Evolutionary conservation across 2,797 vertebrate species (phyloP).

Genomic region (Parambassis ranga): DNA sequence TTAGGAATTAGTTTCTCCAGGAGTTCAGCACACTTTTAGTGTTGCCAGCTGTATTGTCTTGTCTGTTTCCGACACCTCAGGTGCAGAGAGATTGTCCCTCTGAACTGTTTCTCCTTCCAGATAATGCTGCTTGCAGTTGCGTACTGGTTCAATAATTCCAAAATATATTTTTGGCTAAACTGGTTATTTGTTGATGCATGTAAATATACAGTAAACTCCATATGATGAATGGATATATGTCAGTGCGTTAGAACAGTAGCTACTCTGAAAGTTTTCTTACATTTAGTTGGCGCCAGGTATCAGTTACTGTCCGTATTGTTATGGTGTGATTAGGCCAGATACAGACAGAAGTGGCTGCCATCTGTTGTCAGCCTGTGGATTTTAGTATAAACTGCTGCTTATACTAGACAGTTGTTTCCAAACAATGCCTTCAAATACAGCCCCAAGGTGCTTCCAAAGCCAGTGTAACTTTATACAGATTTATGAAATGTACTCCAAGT

Average conservation of each 20-base stretch:
- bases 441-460: neutral
- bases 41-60: slow-evolving; percentile 6
- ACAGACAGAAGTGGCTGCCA: neutral
- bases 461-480: neutral
- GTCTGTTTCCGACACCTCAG: neutral
- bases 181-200: neutral
- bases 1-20: slow-evolving; percentile 24
- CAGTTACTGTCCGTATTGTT: slow-evolving; percentile 23
- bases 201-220: neutral
- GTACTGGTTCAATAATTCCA: neutral
- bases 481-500: neutral
- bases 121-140: no score
- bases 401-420: neutral
- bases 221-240: neutral
- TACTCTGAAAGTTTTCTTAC: neutral
- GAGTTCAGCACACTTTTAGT: neutral
- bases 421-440: neutral
- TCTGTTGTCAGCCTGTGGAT: neutral
- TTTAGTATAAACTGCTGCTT: neutral
- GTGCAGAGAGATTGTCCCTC: neutral
- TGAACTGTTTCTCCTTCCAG: neutral
- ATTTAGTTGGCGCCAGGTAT: neutral
- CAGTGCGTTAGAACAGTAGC: neutral
- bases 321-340: neutral
- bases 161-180: neutral